phyloP scores from a whole-genome alignment of 2,113 vertebrate genomes.

The Rhea americana region DNA sequence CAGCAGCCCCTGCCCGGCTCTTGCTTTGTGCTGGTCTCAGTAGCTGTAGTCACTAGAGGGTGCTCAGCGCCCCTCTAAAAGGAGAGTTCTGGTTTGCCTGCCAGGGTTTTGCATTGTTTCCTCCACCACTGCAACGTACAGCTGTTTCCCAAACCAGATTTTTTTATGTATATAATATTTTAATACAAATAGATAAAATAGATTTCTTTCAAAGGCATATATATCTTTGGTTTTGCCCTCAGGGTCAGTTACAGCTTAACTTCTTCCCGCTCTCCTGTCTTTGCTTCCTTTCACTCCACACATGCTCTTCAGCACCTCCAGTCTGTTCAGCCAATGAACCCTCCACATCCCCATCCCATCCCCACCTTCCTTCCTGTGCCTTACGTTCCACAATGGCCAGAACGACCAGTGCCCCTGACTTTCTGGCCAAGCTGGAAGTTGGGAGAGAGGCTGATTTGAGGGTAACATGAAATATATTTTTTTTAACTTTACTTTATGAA shows the following conservation, averaged over 20 bases:
- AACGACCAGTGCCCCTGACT: background rate
- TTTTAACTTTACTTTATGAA: background rate
- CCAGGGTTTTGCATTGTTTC: background rate
- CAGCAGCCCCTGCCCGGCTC: background rate
- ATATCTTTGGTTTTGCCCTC: too few relatives aligned
- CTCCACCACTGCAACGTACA: background rate
- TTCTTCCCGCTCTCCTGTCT: background rate
- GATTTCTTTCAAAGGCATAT: background rate
- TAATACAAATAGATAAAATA: background rate
- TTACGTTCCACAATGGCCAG: background rate
- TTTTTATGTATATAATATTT: background rate
- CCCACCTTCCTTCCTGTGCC: background rate
- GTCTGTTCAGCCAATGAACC: fast-evolving
- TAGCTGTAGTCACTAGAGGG: constrained; percentile 72
- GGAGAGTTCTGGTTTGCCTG: background rate
- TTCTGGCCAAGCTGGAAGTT: fast-evolving
- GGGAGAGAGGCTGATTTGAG: background rate
- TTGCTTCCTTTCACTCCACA: background rate
- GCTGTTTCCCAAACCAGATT: background rate
- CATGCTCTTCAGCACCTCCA: background rate
- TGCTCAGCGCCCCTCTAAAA: constrained; percentile 60
- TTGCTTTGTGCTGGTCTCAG: background rate
- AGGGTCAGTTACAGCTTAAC: background rate
- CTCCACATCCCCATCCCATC: background rate
- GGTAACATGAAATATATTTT: background rate